Evolutionary conservation across 1,140 invertebrate genomes (phyloP).

Genomic region (Scaptomyza montana): DNA sequence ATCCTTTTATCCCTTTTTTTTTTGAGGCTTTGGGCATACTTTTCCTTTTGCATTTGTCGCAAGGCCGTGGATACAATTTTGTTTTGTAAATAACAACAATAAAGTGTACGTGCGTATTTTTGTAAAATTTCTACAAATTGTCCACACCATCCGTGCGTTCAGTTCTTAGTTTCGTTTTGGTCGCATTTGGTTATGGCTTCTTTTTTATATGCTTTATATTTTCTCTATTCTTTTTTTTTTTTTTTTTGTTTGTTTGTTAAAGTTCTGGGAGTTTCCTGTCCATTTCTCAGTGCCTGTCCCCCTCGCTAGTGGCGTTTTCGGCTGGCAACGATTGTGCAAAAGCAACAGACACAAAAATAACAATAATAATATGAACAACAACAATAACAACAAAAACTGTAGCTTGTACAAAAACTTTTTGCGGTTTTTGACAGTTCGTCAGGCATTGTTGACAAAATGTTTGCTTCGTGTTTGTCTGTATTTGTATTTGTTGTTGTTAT

Average conservation of each 20-base stretch:
- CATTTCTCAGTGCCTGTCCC: neutral
- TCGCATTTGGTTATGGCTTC: neutral
- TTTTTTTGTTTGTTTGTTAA: neutral
- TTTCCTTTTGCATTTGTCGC: neutral
- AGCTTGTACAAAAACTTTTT: conserved; percentile 45
- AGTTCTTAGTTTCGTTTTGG: conserved; percentile 13
- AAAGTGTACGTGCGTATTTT: conserved; percentile 54
- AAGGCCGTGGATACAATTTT: conserved; percentile 25
- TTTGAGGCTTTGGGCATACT: neutral
- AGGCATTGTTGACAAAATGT: conserved; percentile 68
- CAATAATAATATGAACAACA: conserved; percentile 1
- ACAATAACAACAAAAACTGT: conserved; percentile 10
- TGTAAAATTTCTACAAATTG: conserved; percentile 63
- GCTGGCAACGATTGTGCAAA: conserved; percentile 40
- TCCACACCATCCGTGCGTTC: conserved; percentile 53
- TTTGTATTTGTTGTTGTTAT: conserved; percentile 11
- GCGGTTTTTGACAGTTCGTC: conserved; percentile 73
- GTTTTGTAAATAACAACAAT: conserved; percentile 71
- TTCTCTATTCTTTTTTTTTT: neutral
- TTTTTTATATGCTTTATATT: neutral
- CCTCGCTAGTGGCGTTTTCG: conserved; percentile 38
- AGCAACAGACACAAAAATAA: conserved; percentile 27
- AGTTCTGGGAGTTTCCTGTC: neutral
- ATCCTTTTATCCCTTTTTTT: conserved; percentile 17
- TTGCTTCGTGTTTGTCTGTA: conserved; percentile 41